Conservation (phyloP, 2,797 vertebrate species). For the Hippoglossus hippoglossus region DNA sequence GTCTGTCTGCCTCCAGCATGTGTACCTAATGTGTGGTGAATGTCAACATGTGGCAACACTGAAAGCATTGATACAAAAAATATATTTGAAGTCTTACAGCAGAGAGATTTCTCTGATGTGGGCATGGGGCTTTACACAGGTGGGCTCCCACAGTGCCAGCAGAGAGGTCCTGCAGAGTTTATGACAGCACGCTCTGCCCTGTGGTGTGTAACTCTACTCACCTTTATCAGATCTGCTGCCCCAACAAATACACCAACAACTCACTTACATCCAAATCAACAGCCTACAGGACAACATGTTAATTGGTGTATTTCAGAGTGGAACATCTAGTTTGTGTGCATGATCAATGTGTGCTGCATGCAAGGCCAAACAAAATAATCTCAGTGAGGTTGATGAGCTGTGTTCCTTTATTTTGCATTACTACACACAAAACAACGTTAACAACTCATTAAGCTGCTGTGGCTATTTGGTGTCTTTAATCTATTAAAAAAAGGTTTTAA, state of each 20-base stretch:
- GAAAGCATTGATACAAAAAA: conserved; percentile 48
- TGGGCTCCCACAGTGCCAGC: conserved; percentile 43
- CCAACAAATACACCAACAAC: conserved; percentile 15
- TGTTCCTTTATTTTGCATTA: too few species aligned
- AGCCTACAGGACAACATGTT: not conserved
- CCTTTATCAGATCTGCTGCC: conserved; percentile 40
- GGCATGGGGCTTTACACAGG: conserved; percentile 56
- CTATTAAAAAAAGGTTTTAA: too few species aligned
- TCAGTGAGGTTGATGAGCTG: too few species aligned
- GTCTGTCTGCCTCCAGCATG: conserved; percentile 44
- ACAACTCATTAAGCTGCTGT: not conserved
- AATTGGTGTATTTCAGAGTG: not conserved
- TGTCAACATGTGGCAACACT: conserved; percentile 58
- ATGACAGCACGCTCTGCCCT: conserved; percentile 15
- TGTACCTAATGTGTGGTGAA: conserved; percentile 21
- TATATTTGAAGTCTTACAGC: conserved; percentile 46
- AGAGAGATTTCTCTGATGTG: conserved; percentile 51
- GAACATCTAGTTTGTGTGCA: not conserved
- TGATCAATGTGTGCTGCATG: not conserved
- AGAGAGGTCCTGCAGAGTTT: conserved; percentile 43
- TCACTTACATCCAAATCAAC: not conserved
- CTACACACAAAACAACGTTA: not conserved
- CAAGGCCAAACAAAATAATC: too few species aligned
- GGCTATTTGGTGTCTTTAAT: not conserved
- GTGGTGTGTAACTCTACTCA: conserved; percentile 11